Conservation (phyloP, 1,140 invertebrate species). For the Helicorthomorpha holstii region DNA sequence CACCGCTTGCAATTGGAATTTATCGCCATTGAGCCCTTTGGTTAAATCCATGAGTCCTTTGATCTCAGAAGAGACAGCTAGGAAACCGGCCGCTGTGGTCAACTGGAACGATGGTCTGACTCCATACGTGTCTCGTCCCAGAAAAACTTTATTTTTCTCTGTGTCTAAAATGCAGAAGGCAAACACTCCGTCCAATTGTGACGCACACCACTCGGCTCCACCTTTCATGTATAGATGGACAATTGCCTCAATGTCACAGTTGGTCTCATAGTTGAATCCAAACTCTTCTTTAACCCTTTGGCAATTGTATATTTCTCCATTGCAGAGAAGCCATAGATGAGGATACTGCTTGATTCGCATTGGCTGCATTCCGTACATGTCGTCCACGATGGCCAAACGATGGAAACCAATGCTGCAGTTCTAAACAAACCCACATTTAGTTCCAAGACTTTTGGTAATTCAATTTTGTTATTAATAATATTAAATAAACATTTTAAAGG, state of each 20-base stretch:
- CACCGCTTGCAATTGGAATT: constrained; percentile 8
- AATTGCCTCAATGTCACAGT: constrained; percentile 29
- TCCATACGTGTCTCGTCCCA: constrained; percentile 73
- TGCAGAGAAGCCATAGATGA: constrained; percentile 42
- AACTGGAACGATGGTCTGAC: constrained; percentile 62
- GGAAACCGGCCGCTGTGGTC: constrained; percentile 29
- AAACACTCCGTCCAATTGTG: constrained; percentile 50
- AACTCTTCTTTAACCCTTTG: constrained; percentile 28
- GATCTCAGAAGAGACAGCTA: constrained; percentile 28
- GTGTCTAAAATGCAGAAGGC: constrained; percentile 69
- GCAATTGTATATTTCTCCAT: constrained; percentile 73
- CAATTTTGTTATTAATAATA: too few species aligned
- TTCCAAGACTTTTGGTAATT: too few species aligned
- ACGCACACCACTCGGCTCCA: constrained; percentile 24
- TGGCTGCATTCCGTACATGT: constrained; percentile 66
- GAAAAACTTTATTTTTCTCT: constrained; percentile 42
- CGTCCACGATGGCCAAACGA: constrained; percentile 58
- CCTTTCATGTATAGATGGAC: constrained; percentile 26
- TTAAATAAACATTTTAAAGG: too few species aligned
- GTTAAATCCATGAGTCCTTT: constrained; percentile 18
- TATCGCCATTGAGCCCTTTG: constrained; percentile 6
- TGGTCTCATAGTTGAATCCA: constrained; percentile 21
- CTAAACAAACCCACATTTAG: constrained; percentile 12
- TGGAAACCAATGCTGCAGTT: constrained; percentile 52
- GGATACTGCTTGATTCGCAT: constrained; percentile 24